Evolutionary conservation across 2,113 vertebrate species (phyloP), one percentile per base, ranked within the genome.

Genomic region (Carettochelys insculpta): DNA sequence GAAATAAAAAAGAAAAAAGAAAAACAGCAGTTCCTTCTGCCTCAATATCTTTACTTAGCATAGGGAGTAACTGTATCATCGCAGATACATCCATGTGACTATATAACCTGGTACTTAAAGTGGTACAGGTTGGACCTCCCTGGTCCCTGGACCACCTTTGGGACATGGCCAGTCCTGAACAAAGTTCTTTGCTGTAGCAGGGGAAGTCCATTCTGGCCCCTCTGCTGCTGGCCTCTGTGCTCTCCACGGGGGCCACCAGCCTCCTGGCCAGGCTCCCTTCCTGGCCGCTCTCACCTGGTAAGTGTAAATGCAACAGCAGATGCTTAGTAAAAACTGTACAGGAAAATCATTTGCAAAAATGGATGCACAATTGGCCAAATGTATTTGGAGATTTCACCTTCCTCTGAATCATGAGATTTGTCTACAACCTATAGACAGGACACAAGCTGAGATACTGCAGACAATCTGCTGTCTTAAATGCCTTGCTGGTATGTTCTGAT

Each of bases 321-420:
- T 61, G 31, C 71, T 86, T 94, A 89, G 48, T 9, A 87, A 4
- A 87, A 61, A 95, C 84, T 71, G 91, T 27, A 84, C 79, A 89
- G 86, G 1, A 91, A 86, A 94, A 89, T 48, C 8, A 92, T 85
- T 48, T 52, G 77, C 91, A 83, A 85, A n/a, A 38, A 65, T 34
- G 17, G 31, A 65, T n/a, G 34, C 58, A 31, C 7, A n/a, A 34
- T 65, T n/a, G 58, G 14, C 58, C 58, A 65, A 17, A 65, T 65
- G 61, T 65, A 38, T n/a, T n/a, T 8, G 8, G 17, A 34, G 16
- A 31, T n/a, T 34, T 65, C n/a, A 34, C 16, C 61, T 65, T n/a
- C 17, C 61, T 38, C 61, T 65, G 58, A 65, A n/a, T 45, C 54
- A 31, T 81, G 86, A 48, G 24, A 58, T 88, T n/a, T 88, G 58